Evolutionary conservation across 2,888 invertebrate genomes (phyloP).

Genomic region (Tanypteryx hageni): DNA sequence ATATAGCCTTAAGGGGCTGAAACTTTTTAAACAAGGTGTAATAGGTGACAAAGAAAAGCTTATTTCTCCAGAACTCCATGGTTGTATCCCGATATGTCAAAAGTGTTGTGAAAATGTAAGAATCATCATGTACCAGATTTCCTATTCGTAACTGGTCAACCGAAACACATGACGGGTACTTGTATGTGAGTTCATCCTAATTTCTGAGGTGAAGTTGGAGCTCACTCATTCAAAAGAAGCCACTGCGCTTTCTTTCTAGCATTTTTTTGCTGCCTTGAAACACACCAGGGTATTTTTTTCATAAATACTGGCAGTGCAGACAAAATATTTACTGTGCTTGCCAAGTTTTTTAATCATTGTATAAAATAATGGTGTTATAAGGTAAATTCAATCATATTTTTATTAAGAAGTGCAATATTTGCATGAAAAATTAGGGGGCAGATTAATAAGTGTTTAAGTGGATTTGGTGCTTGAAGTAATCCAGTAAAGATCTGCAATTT

Average conservation of each 20-base stretch:
- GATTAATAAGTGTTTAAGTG: slow-evolving; percentile 60
- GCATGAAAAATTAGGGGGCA: slow-evolving; percentile 61
- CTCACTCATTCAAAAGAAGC: slow-evolving; percentile 42
- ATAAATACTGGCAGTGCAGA: slow-evolving; percentile 57
- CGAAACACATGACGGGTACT: background rate
- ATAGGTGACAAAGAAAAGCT: background rate
- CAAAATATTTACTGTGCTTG: slow-evolving; percentile 61
- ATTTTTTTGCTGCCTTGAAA: slow-evolving; percentile 64
- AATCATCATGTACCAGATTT: slow-evolving; percentile 43
- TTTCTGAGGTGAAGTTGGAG: slow-evolving; percentile 53
- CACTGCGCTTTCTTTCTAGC: slow-evolving; percentile 59
- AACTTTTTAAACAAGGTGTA: slow-evolving; percentile 10
- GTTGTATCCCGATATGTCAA: slow-evolving; percentile 6
- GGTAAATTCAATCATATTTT: slow-evolving; percentile 60
- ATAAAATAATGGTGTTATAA: slow-evolving; percentile 46
- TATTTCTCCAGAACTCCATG: background rate
- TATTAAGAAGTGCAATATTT: slow-evolving; percentile 64
- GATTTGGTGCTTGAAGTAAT: slow-evolving; percentile 58
- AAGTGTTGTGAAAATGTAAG: background rate
- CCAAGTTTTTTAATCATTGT: slow-evolving; percentile 60
- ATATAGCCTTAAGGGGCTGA: slow-evolving; percentile 24
- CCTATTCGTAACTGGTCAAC: slow-evolving; percentile 36
- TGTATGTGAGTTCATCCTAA: slow-evolving; percentile 29
- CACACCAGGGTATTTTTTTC: slow-evolving; percentile 62
- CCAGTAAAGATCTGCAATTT: slow-evolving; percentile 35